phyloP scores from a whole-genome alignment of 2,888 invertebrate genomes.

The Pristionchus maxplancki region DNA sequence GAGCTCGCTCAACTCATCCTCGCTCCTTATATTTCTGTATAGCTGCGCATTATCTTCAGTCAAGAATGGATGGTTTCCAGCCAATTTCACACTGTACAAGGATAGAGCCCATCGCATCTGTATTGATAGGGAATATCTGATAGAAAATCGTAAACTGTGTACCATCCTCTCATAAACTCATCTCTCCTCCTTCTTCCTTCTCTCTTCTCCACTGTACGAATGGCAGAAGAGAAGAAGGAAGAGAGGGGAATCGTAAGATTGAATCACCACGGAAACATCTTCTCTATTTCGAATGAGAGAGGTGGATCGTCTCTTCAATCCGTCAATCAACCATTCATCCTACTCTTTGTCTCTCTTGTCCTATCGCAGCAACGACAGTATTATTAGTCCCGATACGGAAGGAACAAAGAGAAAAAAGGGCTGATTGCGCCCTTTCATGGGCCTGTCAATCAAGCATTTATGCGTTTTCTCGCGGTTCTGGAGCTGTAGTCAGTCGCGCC shows the following conservation, averaged over 20 bases:
- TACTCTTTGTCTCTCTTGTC: neutral
- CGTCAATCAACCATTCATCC: neutral
- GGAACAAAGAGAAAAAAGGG: neutral
- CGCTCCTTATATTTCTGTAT: no score
- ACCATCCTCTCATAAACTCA: neutral
- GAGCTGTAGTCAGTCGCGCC: neutral
- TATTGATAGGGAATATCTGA: neutral
- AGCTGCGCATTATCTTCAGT: no score
- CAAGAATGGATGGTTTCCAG: no score
- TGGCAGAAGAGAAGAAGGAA: neutral
- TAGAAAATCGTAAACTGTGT: neutral
- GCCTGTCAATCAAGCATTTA: neutral
- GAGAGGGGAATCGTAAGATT: neutral
- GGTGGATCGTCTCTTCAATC: neutral
- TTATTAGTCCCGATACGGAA: neutral
- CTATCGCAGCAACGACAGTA: neutral
- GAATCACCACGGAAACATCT: neutral
- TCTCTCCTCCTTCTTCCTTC: neutral
- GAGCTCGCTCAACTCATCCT: no score
- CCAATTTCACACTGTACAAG: no score
- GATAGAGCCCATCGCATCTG: no score
- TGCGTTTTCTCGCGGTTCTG: neutral
- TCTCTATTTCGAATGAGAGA: neutral
- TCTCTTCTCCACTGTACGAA: neutral
- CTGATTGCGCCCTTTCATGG: neutral